Evolutionary conservation across 2,888 invertebrate genomes (phyloP), one percentile per base, ranked within the genome.

Genomic region (Salticus scenicus): DNA sequence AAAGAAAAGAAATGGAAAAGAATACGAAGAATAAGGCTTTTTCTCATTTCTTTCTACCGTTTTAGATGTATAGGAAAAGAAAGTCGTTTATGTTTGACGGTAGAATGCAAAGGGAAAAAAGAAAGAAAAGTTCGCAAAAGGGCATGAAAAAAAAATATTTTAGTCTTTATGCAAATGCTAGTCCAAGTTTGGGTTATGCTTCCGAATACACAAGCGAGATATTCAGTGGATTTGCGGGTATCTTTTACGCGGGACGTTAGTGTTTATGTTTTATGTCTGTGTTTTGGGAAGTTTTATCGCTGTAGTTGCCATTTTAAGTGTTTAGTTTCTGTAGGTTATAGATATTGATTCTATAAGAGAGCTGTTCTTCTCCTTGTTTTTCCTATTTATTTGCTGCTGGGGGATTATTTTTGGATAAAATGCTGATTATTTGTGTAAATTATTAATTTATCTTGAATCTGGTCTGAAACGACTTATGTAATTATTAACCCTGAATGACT

Each of bases 131-230:
- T n/a, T n/a, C n/a, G n/a, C n/a, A n/a, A n/a, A 47, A n/a, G n/a
- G 1, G 24, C 4, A 57, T 0, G 66, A 72, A 73, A 31, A 73
- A 31, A 72, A 66, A 76, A 42, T 64, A 74, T 75, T 81, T 75
- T 75, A 63, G 69, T 75, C 81, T 81, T 81, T 74, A 69, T 81
- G 81, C 74, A 81, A 74, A 74, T 81, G 31, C 24, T 57, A 20
- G 67, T 47, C 69, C 42, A 69, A 63, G 74, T 63, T 75, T 20
- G 33, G 31, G 47, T n/a, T 30, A 57, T 74, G 41, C 27, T 41
- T 14, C 20, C 30, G 81, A 70, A 81, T 75, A 74, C 75, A 63
- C 70, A 81, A 81, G 63, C 37, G 71, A 78, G n/a, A n/a, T 42
- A 63, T 20, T 78, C 69, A 71, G 63, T 28, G 30, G 33, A 47